Base-by-base conservation (phyloP, 2,888 invertebrate genomes). In the Schizotus pectinicornis region DNA sequence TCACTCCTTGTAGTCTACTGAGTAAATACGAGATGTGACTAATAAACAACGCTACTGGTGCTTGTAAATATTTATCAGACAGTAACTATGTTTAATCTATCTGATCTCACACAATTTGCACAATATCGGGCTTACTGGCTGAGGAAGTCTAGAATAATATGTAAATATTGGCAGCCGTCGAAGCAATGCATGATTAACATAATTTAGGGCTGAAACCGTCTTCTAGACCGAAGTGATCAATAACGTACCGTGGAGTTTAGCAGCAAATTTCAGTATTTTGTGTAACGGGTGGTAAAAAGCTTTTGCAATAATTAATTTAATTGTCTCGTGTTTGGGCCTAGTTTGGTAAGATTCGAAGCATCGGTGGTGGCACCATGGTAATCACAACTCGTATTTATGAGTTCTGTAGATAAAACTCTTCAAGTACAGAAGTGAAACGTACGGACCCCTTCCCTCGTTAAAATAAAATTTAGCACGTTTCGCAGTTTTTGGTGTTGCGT, bases 11-110 rank as follows among this genome's bases (percentile, higher is more conserved):
- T 68, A 65, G 65, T 62, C 57, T 62, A 64, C 61, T 61, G 63
- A 56, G 57, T 61, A 59, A 63, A 59, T 58, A 59, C 54, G 60
- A 62, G 58, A 64, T 65, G 67, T 65, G 64, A 66, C 66, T 63
- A 63, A 67, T 62, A 47, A 50, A 46, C 36, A 45, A 11, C 33
- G 22, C 33, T 9, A 6, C 11, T 32, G 34, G 33, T 45, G 45
- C 47, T 51, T 56, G 56, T 56, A 56, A 56, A 56, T 56, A 56
- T 56, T 56, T 51, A 56, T 45, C 47, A 56, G 47, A 42, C 43
- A 49, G 38, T 48, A 56, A 56, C 49, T 31, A 37, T 56, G 49
- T 56, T 49, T 49, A 49, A 56, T 56, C 56, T 49, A 30, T 42
- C 37, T 49, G 49, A 56, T 56, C 49, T 50, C 41, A 49, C 56